Conservation (phyloP, 37 sponge, comb jelly and placozoan species). For the Mnemiopsis leidyi region DNA sequence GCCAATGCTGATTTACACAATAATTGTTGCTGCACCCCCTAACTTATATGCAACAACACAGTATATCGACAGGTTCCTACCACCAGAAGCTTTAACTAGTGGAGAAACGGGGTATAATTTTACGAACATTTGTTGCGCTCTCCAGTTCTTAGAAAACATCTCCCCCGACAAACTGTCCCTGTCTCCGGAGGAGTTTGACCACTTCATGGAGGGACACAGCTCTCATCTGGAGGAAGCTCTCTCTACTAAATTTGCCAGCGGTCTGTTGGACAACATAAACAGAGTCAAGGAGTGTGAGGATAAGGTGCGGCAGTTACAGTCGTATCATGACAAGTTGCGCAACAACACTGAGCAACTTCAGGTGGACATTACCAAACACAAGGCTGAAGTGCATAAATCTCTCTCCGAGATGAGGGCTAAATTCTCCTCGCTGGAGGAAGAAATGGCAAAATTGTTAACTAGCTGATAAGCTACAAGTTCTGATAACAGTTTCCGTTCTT, state of each 20-base stretch:
- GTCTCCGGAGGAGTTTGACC: neutral
- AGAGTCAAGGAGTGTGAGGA: slow-evolving; percentile 37
- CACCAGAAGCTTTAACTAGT: neutral
- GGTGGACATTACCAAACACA: neutral
- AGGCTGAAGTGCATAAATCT: neutral
- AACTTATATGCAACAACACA: neutral
- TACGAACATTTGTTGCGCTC: slow-evolving; percentile 39
- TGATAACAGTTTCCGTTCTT: too few relatives aligned
- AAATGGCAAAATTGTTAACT: neutral
- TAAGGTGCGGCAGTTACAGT: neutral
- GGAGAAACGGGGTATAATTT: slow-evolving; percentile 18
- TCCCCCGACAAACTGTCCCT: neutral
- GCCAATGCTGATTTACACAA: slow-evolving; percentile 35
- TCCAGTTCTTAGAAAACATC: slow-evolving; percentile 5
- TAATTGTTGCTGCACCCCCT: slow-evolving; percentile 32
- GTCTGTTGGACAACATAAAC: slow-evolving; percentile 20
- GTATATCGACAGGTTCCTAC: slow-evolving; percentile 53
- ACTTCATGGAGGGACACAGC: slow-evolving; percentile 63
- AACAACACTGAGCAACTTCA: neutral
- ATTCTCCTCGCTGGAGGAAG: neutral
- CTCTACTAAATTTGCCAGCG: neutral
- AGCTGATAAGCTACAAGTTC: too few relatives aligned
- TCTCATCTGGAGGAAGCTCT: slow-evolving; percentile 49
- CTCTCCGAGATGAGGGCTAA: neutral
- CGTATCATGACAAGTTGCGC: neutral